Percentiles rank a stretch among this genome's conserved stretches.
These are phyloP conservation scores for Takifugu bimaculatus DNA, from an alignment of 2,113 vertebrate genomes.

Conservation along the genomic window DNA sequence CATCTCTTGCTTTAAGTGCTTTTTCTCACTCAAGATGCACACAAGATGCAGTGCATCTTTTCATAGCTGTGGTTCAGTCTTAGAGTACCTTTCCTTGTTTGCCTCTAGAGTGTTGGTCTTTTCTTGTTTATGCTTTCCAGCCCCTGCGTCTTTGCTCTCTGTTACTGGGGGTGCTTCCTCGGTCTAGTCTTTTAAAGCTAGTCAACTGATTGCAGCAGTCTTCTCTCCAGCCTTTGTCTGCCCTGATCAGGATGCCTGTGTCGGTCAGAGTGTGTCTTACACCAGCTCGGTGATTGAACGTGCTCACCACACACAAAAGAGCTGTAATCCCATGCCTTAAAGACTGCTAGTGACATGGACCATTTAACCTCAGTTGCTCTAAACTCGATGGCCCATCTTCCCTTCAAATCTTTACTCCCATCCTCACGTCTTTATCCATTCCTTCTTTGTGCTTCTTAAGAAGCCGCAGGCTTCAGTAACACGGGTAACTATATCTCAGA, in stretches of 20 bases:
- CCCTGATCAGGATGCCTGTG: conserved; percentile 46
- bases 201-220: conserved; percentile 44
- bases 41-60: conserved; percentile 16
- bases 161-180: conserved; percentile 1
- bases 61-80: conserved; percentile 19
- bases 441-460: conserved; percentile 1
- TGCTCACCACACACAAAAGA: conserved; percentile 64
- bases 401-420: conserved; percentile 20
- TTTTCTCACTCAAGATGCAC: conserved; percentile 21
- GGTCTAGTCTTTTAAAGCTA: conserved; percentile 29
- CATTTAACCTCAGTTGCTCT: conserved; percentile 61
- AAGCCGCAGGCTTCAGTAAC: neutral
- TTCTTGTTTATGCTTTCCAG: neutral
- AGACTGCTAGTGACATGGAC: conserved; percentile 59
- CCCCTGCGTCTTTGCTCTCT: neutral
- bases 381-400: conserved; percentile 33
- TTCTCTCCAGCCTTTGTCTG: conserved; percentile 40
- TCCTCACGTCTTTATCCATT: conserved; percentile 14
- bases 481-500: too few species aligned
- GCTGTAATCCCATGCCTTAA: conserved; percentile 66
- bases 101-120: conserved; percentile 4
- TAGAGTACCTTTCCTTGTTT: conserved; percentile 14
- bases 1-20: neutral
- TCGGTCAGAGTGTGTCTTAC: conserved; percentile 52
- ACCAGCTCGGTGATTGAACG: conserved; percentile 55